phyloP scores from a whole-genome alignment of 1,140 invertebrate genomes.

The Ceratina australensis region DNA sequence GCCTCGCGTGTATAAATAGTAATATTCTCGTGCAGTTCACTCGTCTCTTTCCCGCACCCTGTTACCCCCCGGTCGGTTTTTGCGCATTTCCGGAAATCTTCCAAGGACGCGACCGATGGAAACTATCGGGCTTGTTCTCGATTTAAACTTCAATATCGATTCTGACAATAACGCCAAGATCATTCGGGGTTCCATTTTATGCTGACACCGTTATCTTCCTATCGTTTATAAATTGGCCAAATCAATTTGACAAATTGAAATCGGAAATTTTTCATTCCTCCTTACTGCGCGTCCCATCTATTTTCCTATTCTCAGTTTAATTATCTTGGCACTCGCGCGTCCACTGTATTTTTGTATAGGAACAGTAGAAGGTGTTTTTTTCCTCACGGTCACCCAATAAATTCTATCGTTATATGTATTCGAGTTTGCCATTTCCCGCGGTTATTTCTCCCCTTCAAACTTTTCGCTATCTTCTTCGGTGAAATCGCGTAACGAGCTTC shows the following conservation, averaged over 20 bases:
- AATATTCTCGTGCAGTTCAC: not conserved
- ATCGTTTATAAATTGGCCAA: too few relatives aligned
- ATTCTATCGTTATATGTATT: not conserved
- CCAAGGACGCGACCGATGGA: not conserved
- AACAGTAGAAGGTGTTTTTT: not conserved
- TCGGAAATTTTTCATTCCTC: too few relatives aligned
- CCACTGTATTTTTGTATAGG: not conserved
- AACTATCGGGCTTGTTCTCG: not conserved
- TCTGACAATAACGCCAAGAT: too few relatives aligned
- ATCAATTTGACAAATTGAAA: too few relatives aligned
- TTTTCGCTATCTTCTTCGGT: not conserved
- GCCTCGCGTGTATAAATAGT: constrained; percentile 15
- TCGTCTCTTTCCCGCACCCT: not conserved
- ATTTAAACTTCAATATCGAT: constrained; percentile 40
- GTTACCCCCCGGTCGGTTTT: not conserved
- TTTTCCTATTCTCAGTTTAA: not conserved
- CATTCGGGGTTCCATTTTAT: too few relatives aligned
- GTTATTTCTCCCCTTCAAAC: not conserved
- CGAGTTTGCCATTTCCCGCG: too few relatives aligned
- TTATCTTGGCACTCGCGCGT: not conserved
- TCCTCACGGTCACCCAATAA: too few relatives aligned
- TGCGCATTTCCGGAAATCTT: constrained; percentile 11
- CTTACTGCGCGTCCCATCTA: too few relatives aligned
- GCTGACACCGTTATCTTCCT: too few relatives aligned
- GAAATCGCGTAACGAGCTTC: not conserved